Evolutionary conservation across 1,140 invertebrate species (phyloP).

Genomic region (honey bee (Apis mellifera)): DNA sequence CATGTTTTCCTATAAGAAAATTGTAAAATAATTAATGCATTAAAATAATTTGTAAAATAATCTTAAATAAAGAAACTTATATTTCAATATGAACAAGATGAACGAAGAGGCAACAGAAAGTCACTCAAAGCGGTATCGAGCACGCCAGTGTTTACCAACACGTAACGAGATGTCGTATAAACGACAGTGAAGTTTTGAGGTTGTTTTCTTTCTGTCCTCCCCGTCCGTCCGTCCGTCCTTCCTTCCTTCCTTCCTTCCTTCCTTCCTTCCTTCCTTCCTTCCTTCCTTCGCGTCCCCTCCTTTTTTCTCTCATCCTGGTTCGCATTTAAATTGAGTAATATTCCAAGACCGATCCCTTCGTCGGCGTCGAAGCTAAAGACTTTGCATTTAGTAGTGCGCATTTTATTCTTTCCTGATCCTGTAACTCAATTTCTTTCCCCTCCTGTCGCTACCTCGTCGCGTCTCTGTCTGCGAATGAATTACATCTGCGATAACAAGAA

Average conservation of each 20-base stretch:
- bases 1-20: too few relatives aligned
- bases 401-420: conserved; percentile 47
- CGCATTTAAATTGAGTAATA: conserved; percentile 66
- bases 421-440: neutral
- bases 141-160: conserved; percentile 34
- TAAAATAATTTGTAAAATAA: too few relatives aligned
- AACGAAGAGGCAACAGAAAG: neutral
- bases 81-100: neutral
- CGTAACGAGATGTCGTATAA: conserved; percentile 43
- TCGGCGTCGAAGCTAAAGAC: conserved; percentile 54
- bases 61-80: neutral
- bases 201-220: conserved; percentile 39
- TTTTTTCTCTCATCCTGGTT: conserved; percentile 42
- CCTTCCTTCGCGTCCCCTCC: neutral
- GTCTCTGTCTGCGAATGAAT: conserved; percentile 35
- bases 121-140: conserved; percentile 29
- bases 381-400: conserved; percentile 52
- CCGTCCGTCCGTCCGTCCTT: too few relatives aligned
- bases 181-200: conserved; percentile 49
- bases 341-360: conserved; percentile 30
- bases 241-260: too few relatives aligned
- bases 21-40: too few relatives aligned
- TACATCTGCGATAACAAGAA: neutral
- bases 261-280: too few relatives aligned
- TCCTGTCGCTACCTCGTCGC: neutral